Evolutionary conservation across 2,797 vertebrate genomes (phyloP), one percentile per base, ranked within the genome.

Genomic region (Meda fulgida): DNA sequence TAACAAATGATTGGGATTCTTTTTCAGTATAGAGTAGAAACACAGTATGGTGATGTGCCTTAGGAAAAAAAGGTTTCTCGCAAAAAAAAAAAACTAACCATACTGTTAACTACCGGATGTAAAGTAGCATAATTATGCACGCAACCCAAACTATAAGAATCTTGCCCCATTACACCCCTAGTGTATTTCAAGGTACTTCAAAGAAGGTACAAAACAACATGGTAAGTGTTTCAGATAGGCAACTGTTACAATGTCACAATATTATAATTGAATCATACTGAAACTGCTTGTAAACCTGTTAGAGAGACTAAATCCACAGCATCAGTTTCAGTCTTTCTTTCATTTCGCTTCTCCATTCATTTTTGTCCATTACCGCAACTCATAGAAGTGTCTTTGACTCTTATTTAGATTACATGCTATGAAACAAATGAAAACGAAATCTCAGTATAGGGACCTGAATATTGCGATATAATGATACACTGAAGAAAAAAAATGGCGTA

Each of bases 21-120:
- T 43, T 34, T 14, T 65, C 2, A 34, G 3, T 38, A 71, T 43
- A 10, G 3, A 31, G 36, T 23, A 21, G 19, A 38, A n/a, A n/a
- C 26, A 31, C 31, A 31, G 31, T 31, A 77, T 38, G 13, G 36
- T 0, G 51, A 77, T 58, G 16, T 29, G 4, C 1, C 66, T 40
- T 38, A 58, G 5, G 58, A n/a, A 58, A 53, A 55, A 16, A 34
- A 55, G 10, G 48, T 34, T 10, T 36, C 31, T 58, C 7, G 3
- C 3, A 0, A 26, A n/a, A n/a, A n/a, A n/a, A n/a, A 23, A 8
- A 1, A 11, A 4, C 21, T 1, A 26, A 26, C 7, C 58, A 6
- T 5, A 14, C n/a, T 14, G n/a, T 29, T 3, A 11, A 3, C 26
- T 5, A 63, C n/a, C 1, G 0, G 58, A 26, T 14, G 58, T 26